Evolutionary conservation across 2,888 invertebrate species (phyloP), one percentile per base, ranked within the genome.

Genomic region (Callinectes sapidus): DNA sequence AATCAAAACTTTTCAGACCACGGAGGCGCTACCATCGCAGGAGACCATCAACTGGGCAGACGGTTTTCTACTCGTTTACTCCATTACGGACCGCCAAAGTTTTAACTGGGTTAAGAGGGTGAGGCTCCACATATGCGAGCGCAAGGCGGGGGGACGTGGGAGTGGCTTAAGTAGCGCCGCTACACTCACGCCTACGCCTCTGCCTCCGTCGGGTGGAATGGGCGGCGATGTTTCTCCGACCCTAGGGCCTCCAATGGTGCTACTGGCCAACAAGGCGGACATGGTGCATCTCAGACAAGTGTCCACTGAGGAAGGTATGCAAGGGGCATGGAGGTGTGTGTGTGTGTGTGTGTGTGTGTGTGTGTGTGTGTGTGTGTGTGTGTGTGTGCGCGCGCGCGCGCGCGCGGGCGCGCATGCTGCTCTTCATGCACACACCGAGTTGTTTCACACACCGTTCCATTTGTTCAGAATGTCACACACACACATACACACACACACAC

Each of bases 271-370:
- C 95, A 98, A 98, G 96, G 97, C 97, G 39, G 98, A 98, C 95
- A 98, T 98, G 98, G 97, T 98, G 94, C 98, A 98, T 96, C 96
- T 98, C 95, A 96, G 98, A 90, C 98, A 98, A 96, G 98, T 98
- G 91, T 98, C 97, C 95, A 97, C 97, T 5, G 98, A 98, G 95
- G 98, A 98, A 96, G 98, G 98, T 96, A 94, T 94, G 94, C 93
- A 5, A n/a, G 6, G 48, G 48, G 6, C 48, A 48, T 48, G 42
- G 42, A 42, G 42, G 42, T 42, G 42, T n/a, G n/a, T n/a, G n/a
- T n/a, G n/a, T n/a, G n/a, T n/a, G n/a, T n/a, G n/a, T n/a, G n/a
- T n/a, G n/a, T n/a, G n/a, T n/a, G n/a, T n/a, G n/a, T n/a, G n/a
- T n/a, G 66, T 71, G 66, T 71, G 66, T 71, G 66, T 71, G 66